Evolutionary conservation across 2,888 invertebrate species (phyloP).

Genomic region (Malacosoma neustria): DNA sequence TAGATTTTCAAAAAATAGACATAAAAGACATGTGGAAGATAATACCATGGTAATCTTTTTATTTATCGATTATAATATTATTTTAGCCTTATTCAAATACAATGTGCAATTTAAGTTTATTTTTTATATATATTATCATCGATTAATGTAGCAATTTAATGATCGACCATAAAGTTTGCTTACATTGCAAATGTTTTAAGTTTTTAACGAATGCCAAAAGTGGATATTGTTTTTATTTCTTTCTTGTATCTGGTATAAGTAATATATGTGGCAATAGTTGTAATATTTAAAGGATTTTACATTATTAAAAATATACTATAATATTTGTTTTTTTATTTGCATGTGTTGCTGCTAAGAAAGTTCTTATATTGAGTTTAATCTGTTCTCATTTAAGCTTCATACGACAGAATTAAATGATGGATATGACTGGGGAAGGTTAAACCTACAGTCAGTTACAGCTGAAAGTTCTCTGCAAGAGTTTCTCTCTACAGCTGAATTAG

Average conservation of each 20-base stretch:
- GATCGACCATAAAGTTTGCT: background rate
- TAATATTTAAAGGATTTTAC: no score
- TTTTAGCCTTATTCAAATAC: background rate
- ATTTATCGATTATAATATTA: background rate
- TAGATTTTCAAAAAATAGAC: conserved; percentile 79
- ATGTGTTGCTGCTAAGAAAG: no score
- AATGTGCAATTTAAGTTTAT: background rate
- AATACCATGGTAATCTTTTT: conserved; percentile 79
- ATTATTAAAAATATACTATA: no score
- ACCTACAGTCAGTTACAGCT: conserved; percentile 94
- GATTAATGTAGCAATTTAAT: background rate
- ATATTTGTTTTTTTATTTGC: no score
- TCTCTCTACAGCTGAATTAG: conserved; percentile 94
- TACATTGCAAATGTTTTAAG: no score
- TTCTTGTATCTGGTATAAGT: no score
- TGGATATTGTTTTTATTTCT: no score
- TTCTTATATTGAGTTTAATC: no score
- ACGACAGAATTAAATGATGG: conserved; percentile 93
- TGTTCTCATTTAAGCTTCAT: conserved; percentile 76
- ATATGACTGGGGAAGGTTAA: conserved; percentile 92
- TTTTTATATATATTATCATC: background rate
- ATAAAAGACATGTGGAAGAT: conserved; percentile 79
- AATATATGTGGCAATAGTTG: no score
- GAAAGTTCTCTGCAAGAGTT: conserved; percentile 98
- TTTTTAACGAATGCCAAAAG: no score